Base-by-base conservation (phyloP, 1,140 invertebrate genomes). In the Euwallacea similis region DNA sequence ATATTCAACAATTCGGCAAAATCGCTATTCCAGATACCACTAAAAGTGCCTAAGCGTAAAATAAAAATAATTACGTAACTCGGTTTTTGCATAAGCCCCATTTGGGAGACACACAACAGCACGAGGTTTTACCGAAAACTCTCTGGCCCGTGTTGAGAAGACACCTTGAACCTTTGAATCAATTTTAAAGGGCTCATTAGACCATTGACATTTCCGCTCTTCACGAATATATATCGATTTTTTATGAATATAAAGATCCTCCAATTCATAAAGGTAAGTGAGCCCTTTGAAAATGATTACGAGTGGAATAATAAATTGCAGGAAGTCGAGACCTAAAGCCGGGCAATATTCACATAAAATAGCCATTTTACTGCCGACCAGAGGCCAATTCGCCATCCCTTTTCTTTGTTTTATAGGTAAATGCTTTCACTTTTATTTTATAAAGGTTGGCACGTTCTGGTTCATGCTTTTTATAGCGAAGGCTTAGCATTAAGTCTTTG, bases 331-430 rank as follows among this genome's bases (percentile, higher is more conserved):
- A 50, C 46, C 46, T 50, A 13, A 50, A 50, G 46, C 46, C 13
- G 9, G 46, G 46, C 46, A 66, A 66, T 66, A 66, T 66, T 66
- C 54, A 55, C 64, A 66, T 66, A 66, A 66, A 66, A 66, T 66
- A 42, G 42, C 53, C 64, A 66, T 55, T 66, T 66, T 66, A 66
- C 16, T 46, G 42, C 15, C 53, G 54, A 13, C 53, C 64, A 15
- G 64, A 66, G 64, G 64, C 64, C 53, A 58, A 66, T 55, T 55
- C 53, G 64, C 41, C 64, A 65, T 65, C 63, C 53, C 47, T 54
- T 65, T 58, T 58, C n/a, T 47, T 66, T 66, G 33, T 43, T 55
- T 66, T 66, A 56, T 66, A 41, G 53, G 53, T 53, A 55, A 66
- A 66, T 56, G 54, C 53, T 66, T 66, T 58, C 64, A 66, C 54